Base-by-base conservation (phyloP, 64 coral and sea anemone species). In the Pocillopora verrucosa region DNA sequence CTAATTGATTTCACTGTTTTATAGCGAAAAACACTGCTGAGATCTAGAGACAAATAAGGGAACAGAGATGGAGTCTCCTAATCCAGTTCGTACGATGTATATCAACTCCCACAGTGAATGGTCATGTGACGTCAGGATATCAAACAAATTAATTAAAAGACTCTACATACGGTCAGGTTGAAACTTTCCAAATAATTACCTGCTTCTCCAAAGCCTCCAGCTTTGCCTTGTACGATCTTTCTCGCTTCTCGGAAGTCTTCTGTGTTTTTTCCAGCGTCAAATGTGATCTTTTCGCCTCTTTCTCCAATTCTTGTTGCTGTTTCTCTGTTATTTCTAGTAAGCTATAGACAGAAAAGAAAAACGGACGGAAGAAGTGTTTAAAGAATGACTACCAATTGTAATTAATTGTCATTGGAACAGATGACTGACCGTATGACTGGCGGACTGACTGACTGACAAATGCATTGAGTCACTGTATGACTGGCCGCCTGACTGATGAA, bases 181-280 rank as follows among this genome's bases (percentile, higher is more conserved):
- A 51, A 13, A 15, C 5, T n/a, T 25, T 24, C 45, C 56, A 72
- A 14, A 17, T 64, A 41, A 45, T 58, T 58, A 96, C 94, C 94
- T 96, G 94, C 84, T 89, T 96, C 20, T 93, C 92, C 34, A 96
- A 90, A 65, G 83, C 45, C 26, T 86, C 95, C 34, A 90, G 35
- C 25, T 96, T 93, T 74, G 93, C 95, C 75, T 82, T 96, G 79
- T 84, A 84, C 37, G 87, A 87, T 80, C 59, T 91, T 3, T 96
- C 95, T 90, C 90, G 75, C 58, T 93, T 96, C 77, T 96, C 95
- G 34, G 88, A 84, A 57, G 78, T 74, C 70, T 91, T 92, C 38
- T 93, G 91, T 38, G 92, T 62, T 74, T 84, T 93, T 20, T 93
- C 88, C 19, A 96, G 60, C 0, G 90, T 86, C 61, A 89, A 73